Percentiles rank a stretch among this genome's conserved stretches.
phyloP scores from a whole-genome alignment of 1,140 invertebrate genomes.

The Drosophila albomicans region DNA sequence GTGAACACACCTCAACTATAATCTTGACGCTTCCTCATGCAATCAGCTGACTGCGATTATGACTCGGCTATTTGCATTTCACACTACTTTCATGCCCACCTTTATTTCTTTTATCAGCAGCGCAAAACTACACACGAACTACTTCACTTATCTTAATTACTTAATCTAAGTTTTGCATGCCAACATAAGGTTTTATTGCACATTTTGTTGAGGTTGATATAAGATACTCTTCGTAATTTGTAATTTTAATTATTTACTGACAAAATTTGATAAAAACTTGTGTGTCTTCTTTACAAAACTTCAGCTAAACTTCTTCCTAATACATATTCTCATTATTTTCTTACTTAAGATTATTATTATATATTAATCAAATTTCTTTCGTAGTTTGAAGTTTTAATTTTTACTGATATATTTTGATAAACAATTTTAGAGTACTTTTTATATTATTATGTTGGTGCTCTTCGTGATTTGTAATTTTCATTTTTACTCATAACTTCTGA shows the following conservation, averaged over 20 bases:
- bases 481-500: too few species aligned
- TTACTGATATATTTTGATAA: too few species aligned
- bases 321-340: too few species aligned
- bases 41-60: conserved; percentile 14
- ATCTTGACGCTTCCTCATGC: not conserved
- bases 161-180: conserved; percentile 4
- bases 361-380: too few species aligned
- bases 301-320: too few species aligned
- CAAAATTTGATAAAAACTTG: too few species aligned
- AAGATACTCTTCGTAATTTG: not conserved
- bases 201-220: not conserved
- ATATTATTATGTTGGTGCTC: too few species aligned
- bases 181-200: not conserved
- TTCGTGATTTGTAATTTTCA: too few species aligned
- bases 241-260: not conserved
- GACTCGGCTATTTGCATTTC: conserved; percentile 7
- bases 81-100: conserved; percentile 6
- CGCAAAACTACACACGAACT: conserved; percentile 7
- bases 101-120: conserved; percentile 4
- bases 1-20: not conserved
- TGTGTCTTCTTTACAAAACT: too few species aligned
- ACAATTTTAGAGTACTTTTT: not conserved
- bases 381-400: too few species aligned
- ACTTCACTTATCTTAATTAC: conserved; percentile 22
- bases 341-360: too few species aligned